A percentile compares a stretch with the other conserved stretches of the same genome.
Conservation (phyloP, 2,113 vertebrate genomes). For the Lampris incognitus region DNA sequence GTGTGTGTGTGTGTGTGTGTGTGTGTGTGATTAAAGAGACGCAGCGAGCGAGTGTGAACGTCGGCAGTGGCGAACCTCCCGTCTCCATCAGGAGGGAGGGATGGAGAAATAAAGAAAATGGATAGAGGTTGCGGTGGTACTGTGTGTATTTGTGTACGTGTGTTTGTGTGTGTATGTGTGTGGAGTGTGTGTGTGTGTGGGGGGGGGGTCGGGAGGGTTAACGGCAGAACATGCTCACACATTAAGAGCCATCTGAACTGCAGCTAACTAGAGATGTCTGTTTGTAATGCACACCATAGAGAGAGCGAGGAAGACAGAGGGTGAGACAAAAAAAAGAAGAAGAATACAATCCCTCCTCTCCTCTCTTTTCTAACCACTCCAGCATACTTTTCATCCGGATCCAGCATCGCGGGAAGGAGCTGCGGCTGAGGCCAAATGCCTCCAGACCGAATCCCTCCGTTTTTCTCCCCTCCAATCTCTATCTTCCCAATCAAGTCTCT, state of each 20-base stretch:
- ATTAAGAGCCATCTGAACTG: constrained; percentile 76
- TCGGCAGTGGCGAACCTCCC: constrained; percentile 22
- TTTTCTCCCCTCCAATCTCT: neutral
- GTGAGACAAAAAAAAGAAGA: constrained; percentile 19
- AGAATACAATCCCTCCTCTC: constrained; percentile 23
- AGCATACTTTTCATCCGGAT: constrained; percentile 43
- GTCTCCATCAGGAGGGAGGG: constrained; percentile 25
- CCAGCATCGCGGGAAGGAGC: constrained; percentile 30
- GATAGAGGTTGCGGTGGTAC: neutral
- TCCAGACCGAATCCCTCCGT: neutral
- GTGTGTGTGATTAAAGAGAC: constrained; percentile 41
- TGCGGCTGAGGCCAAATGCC: constrained; percentile 8
- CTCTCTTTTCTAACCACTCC: constrained; percentile 40
- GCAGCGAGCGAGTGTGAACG: constrained; percentile 5
- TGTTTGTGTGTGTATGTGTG: constrained; percentile 2
- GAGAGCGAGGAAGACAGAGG: constrained; percentile 29
- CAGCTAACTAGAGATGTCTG: constrained; percentile 54
- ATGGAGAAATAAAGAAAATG: constrained; percentile 33
- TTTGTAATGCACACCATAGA: constrained; percentile 60
- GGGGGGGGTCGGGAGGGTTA: constrained; percentile 62
- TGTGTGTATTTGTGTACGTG: neutral
- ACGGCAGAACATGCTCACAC: constrained; percentile 78
- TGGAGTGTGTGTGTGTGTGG: constrained; percentile 10
- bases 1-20: constrained; percentile 1
- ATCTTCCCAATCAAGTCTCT: neutral